Conservation (phyloP, 1,140 invertebrate genomes). For the Pseudomyrmex flavicornis region DNA sequence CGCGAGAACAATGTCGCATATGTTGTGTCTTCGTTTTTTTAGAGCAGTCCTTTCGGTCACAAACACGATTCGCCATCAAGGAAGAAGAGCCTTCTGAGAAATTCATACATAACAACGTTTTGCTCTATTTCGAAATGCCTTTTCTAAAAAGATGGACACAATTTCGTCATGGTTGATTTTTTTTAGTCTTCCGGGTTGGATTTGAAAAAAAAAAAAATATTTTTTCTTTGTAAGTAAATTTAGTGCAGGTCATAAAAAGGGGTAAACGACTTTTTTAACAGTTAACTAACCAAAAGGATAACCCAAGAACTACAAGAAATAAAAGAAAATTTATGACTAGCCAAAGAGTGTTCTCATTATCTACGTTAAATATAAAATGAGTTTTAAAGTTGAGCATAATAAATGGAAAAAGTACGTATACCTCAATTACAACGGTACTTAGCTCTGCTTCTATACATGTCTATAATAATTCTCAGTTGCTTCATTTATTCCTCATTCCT, state of each 20-base stretch:
- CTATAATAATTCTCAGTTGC: constrained; percentile 14
- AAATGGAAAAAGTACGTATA: no score
- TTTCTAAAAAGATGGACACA: neutral
- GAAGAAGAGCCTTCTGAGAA: neutral
- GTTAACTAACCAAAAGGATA: no score
- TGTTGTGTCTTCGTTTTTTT: constrained; percentile 20
- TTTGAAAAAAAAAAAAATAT: neutral
- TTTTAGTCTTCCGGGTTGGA: neutral
- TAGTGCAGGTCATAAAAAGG: no score
- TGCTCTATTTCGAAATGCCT: constrained; percentile 12
- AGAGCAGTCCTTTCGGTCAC: neutral
- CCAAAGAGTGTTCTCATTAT: no score
- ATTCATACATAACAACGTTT: neutral
- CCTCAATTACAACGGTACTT: no score
- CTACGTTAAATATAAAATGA: no score
- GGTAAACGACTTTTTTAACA: no score
- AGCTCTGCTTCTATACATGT: no score
- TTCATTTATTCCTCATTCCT: constrained; percentile 8
- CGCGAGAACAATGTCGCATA: constrained; percentile 61
- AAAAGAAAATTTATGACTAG: no score
- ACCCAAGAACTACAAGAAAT: no score
- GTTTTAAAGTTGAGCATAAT: no score
- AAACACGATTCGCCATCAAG: neutral
- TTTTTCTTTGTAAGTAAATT: neutral
- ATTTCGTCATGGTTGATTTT: constrained; percentile 39